These are phyloP conservation scores for Drosophila punjabiensis DNA, from an alignment of 1,140 invertebrate genomes.

Conservation along the genomic window DNA sequence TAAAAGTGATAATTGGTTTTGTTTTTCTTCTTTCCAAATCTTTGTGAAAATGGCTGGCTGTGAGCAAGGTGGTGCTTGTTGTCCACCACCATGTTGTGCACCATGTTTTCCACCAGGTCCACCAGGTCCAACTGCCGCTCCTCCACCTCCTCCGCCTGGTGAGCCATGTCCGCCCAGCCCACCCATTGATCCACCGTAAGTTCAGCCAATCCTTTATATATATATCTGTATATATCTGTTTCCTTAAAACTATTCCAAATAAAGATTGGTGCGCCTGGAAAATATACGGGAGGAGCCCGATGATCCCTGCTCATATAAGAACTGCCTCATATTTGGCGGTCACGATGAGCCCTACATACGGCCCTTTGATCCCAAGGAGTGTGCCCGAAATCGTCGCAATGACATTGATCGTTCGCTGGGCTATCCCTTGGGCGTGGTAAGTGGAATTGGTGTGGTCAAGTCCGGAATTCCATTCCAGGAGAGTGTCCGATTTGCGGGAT, in stretches of 20 bases:
- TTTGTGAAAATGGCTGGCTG: constrained; percentile 34
- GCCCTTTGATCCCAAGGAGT: constrained; percentile 58
- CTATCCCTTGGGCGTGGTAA: constrained; percentile 50
- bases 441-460: constrained; percentile 1
- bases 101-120: neutral
- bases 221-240: too few relatives aligned
- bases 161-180: neutral
- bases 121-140: neutral
- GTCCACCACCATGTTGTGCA: neutral
- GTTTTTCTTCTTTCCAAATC: constrained; percentile 10
- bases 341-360: constrained; percentile 61
- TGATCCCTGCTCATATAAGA: constrained; percentile 56
- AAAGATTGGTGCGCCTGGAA: constrained; percentile 18
- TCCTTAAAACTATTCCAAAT: neutral
- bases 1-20: neutral
- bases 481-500: constrained; percentile 44
- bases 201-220: too few relatives aligned
- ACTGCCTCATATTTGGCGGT: constrained; percentile 52
- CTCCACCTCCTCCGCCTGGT: neutral
- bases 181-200: constrained; percentile 1
- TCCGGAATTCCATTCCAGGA: constrained; percentile 39
- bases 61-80: constrained; percentile 13
- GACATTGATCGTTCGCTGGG: constrained; percentile 58
- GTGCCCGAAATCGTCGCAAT: constrained; percentile 21
- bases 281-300: constrained; percentile 2